These are phyloP conservation scores for Zaprionus ornatus DNA, from an alignment of 1,140 invertebrate species.

Conservation along the genomic window DNA sequence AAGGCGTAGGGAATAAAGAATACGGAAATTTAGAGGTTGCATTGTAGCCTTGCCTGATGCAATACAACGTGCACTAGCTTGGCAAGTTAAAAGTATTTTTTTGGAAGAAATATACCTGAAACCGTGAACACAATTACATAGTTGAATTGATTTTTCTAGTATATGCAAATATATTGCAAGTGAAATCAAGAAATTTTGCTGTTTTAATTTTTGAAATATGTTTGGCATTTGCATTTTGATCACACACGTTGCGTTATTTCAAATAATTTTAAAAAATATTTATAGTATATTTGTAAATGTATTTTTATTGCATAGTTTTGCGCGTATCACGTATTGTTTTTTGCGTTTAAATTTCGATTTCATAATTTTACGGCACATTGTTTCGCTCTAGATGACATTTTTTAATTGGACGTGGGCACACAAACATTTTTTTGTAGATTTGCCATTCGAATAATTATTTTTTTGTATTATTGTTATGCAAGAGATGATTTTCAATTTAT, in stretches of 20 bases:
- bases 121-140: constrained; percentile 82
- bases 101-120: constrained; percentile 57
- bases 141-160: constrained; percentile 81
- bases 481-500: constrained; percentile 17
- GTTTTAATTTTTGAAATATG: constrained; percentile 55
- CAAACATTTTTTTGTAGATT: constrained; percentile 38
- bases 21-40: constrained; percentile 13
- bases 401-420: constrained; percentile 16
- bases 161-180: constrained; percentile 67
- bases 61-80: constrained; percentile 33
- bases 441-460: constrained; percentile 28
- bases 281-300: constrained; percentile 27
- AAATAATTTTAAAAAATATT: not conserved
- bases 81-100: constrained; percentile 3
- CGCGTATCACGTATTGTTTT: constrained; percentile 51
- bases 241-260: constrained; percentile 24
- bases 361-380: constrained; percentile 60
- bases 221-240: constrained; percentile 70
- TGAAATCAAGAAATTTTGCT: constrained; percentile 64
- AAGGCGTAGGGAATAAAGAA: not conserved
- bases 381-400: constrained; percentile 56
- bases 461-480: constrained; percentile 62
- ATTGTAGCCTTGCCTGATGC: constrained; percentile 59
- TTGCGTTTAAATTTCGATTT: constrained; percentile 58
- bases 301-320: constrained; percentile 43